These are phyloP conservation scores for Batillaria attramentaria DNA, from an alignment of 1,140 invertebrate species.

Conservation along the genomic window DNA sequence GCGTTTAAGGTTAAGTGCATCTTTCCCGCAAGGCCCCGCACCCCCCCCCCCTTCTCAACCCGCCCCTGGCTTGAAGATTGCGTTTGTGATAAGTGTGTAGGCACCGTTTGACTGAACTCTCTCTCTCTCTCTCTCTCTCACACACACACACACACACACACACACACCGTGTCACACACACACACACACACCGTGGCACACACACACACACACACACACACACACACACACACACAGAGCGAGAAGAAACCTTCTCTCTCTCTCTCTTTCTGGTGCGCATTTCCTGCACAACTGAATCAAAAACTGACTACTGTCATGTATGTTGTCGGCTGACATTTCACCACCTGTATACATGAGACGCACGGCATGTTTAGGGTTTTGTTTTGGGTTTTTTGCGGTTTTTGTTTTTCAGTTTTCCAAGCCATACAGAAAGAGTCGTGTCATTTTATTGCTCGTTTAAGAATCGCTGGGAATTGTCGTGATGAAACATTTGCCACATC, in stretches of 20 bases:
- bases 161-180: background rate
- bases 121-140: conserved; percentile 10
- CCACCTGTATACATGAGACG: background rate
- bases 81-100: too few species aligned
- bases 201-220: background rate
- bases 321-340: background rate
- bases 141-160: too few species aligned
- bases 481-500: background rate
- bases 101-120: background rate
- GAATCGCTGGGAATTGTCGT: too few species aligned
- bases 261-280: background rate
- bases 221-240: conserved; percentile 2
- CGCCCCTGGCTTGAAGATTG: too few species aligned
- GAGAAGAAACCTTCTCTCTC: background rate
- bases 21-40: too few species aligned
- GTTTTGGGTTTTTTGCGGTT: too few species aligned
- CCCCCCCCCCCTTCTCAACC: too few species aligned
- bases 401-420: too few species aligned
- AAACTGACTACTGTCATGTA: background rate
- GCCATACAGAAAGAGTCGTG: too few species aligned
- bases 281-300: background rate
- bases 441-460: too few species aligned
- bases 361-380: background rate
- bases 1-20: background rate
- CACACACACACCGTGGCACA: background rate